phyloP scores from a whole-genome alignment of 2,888 invertebrate species.

The Portevinia maculata region DNA sequence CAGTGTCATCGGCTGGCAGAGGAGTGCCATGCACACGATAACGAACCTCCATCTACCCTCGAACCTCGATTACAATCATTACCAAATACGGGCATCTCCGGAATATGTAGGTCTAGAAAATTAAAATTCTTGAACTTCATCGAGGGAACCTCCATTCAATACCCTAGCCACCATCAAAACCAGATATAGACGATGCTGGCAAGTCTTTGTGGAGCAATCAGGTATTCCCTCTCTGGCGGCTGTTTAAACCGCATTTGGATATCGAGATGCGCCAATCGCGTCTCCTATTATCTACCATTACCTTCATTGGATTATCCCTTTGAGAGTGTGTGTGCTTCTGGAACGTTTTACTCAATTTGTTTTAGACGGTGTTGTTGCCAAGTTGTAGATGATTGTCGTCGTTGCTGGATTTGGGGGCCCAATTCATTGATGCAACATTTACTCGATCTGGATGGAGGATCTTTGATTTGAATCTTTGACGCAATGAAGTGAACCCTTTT shows the following conservation, averaged over 20 bases:
- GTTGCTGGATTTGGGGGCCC: slow-evolving; percentile 44
- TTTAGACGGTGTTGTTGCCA: slow-evolving; percentile 16
- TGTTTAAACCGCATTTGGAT: slow-evolving; percentile 54
- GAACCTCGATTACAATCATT: slow-evolving; percentile 57
- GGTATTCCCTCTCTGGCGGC: slow-evolving; percentile 34
- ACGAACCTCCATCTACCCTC: slow-evolving; percentile 43
- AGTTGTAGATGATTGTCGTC: slow-evolving; percentile 41
- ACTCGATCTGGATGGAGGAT: slow-evolving; percentile 37
- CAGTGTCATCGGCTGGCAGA: slow-evolving; percentile 43
- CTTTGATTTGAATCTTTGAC: slow-evolving; percentile 12
- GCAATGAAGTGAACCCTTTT: no score
- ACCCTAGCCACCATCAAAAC: not conserved
- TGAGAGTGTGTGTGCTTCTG: not conserved
- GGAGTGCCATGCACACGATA: slow-evolving; percentile 56
- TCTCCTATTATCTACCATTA: slow-evolving; percentile 43
- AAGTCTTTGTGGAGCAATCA: not conserved
- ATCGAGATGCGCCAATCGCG: slow-evolving; percentile 69
- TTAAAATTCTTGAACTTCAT: slow-evolving; percentile 56
- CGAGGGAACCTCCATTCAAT: not conserved
- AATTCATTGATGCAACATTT: slow-evolving; percentile 55
- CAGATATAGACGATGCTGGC: not conserved
- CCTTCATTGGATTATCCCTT: slow-evolving; percentile 43
- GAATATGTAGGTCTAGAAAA: slow-evolving; percentile 58
- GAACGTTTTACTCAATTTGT: slow-evolving; percentile 50
- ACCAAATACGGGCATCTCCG: slow-evolving; percentile 61